Conservation (phyloP, 2,113 vertebrate genomes). For the Pavo muticus region DNA sequence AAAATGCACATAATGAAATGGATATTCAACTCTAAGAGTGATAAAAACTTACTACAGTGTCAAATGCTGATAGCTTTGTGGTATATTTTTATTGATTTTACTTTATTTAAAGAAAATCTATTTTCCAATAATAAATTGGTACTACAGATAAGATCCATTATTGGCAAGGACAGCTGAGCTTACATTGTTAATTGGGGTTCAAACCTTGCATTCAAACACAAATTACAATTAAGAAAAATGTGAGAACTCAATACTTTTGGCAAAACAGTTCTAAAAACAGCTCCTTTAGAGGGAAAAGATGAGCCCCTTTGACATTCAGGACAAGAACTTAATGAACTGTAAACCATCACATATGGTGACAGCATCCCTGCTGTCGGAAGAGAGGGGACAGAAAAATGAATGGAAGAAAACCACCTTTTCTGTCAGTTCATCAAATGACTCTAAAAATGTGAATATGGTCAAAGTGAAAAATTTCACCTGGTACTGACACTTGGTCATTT, state of each 20-base stretch:
- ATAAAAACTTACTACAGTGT: background rate
- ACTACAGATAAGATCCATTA: background rate
- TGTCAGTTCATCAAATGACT: background rate
- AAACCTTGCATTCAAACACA: background rate
- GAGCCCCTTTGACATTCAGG: constrained; percentile 52
- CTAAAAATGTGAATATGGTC: background rate
- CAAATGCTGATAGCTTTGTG: background rate
- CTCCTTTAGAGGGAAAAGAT: constrained; percentile 26
- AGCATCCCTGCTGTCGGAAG: constrained; percentile 22
- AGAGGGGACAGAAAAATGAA: background rate
- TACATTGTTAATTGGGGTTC: background rate
- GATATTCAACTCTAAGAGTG: background rate
- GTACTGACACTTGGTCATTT: background rate
- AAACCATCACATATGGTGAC: constrained; percentile 71
- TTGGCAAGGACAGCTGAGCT: background rate
- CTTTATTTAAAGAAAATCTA: background rate
- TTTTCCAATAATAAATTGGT: background rate
- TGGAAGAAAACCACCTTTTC: constrained; percentile 7
- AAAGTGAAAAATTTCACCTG: background rate
- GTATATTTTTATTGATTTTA: background rate
- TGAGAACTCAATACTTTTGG: constrained; percentile 17
- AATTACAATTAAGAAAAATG: constrained; percentile 52
- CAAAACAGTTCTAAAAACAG: constrained; percentile 36
- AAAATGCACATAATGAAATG: background rate
- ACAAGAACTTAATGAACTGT: constrained; percentile 75